phyloP scores from a whole-genome alignment of 1,140 invertebrate species.

The Steinernema khuongi region DNA sequence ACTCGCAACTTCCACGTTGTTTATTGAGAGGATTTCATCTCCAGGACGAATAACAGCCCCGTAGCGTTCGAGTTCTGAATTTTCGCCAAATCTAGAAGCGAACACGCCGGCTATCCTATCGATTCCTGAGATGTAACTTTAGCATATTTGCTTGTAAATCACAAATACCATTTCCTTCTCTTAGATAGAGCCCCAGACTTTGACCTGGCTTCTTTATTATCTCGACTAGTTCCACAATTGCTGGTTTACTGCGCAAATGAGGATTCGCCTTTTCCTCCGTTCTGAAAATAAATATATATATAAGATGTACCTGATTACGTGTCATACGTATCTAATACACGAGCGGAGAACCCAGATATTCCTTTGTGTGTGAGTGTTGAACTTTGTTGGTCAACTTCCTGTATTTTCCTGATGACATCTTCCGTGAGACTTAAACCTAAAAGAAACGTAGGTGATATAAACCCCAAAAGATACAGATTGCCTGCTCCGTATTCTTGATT shows the following conservation, averaged over 20 bases:
- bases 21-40: conserved; percentile 96
- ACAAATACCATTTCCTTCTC: conserved; percentile 61
- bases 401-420: conserved; percentile 30
- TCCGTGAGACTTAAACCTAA: conserved; percentile 9
- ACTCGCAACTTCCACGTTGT: conserved; percentile 88
- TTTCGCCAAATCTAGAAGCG: conserved; percentile 84
- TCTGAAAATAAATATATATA: neutral
- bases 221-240: conserved; percentile 76
- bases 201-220: conserved; percentile 98
- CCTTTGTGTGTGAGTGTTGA: conserved; percentile 39
- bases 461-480: neutral
- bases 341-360: conserved; percentile 36
- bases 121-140: conserved; percentile 65
- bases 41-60: conserved; percentile 94
- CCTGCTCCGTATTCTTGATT: conserved; percentile 12
- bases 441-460: too few species aligned
- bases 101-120: conserved; percentile 90
- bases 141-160: conserved; percentile 9
- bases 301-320: neutral
- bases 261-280: conserved; percentile 20
- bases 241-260: conserved; percentile 31
- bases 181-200: conserved; percentile 91
- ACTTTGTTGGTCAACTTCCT: conserved; percentile 37
- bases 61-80: conserved; percentile 75
- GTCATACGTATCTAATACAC: conserved; percentile 34